phyloP scores from a whole-genome alignment of 2,797 vertebrate species.

The Hafferia zeledoni region DNA sequence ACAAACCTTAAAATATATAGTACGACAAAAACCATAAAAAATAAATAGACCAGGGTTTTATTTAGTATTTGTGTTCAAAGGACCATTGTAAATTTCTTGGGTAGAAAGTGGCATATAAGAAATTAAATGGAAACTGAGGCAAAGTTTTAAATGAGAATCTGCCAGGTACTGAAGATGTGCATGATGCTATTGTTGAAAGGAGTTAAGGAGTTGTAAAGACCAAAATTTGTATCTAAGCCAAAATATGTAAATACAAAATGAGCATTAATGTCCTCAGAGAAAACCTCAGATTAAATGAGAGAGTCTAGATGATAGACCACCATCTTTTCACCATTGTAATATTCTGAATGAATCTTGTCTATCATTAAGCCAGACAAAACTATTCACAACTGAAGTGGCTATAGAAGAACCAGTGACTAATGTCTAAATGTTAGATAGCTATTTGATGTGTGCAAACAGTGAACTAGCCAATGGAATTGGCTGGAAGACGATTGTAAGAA shows the following conservation, averaged over 20 bases:
- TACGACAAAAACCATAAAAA: background rate
- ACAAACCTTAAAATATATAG: background rate
- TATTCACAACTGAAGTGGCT: background rate
- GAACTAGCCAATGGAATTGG: background rate
- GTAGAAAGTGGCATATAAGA: background rate
- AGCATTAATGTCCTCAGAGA: background rate
- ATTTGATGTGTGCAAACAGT: background rate
- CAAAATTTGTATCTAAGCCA: background rate
- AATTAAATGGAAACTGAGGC: background rate
- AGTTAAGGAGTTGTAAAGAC: background rate
- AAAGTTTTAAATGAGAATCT: background rate
- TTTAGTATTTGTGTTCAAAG: background rate
- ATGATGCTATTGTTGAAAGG: background rate
- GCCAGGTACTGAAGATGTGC: background rate
- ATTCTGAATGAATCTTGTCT: background rate
- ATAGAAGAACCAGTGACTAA: background rate
- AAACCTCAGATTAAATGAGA: background rate
- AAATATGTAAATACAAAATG: background rate
- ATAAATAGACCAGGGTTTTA: background rate
- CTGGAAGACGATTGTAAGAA: background rate
- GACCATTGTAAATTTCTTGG: background rate
- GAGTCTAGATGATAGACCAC: background rate
- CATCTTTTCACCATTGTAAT: background rate
- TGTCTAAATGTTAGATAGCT: background rate
- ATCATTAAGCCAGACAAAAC: constrained; percentile 8